Conservation (phyloP, 2,888 invertebrate species). For the Eledone cirrhosa region DNA sequence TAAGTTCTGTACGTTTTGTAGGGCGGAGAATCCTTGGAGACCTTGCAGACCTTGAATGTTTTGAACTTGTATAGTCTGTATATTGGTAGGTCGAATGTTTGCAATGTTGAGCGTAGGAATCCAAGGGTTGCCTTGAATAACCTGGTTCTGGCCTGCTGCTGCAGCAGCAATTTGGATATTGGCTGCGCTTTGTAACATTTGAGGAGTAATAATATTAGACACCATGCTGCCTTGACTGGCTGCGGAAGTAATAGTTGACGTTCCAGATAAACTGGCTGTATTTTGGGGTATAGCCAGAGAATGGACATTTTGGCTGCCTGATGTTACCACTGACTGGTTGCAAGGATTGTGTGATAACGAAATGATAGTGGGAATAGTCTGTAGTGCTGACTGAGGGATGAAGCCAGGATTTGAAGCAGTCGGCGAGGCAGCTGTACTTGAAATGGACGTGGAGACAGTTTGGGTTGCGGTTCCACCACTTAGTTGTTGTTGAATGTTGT, state of each 20-base stretch:
- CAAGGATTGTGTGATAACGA: constrained; percentile 44
- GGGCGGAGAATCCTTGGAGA: constrained; percentile 43
- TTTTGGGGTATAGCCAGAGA: constrained; percentile 42
- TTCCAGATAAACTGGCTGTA: constrained; percentile 43
- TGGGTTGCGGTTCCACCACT: constrained; percentile 8
- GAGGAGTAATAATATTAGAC: constrained; percentile 42
- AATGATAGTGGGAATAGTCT: constrained; percentile 43
- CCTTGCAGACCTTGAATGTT: constrained; percentile 54
- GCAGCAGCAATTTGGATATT: constrained; percentile 45
- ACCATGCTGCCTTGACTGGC: constrained; percentile 42
- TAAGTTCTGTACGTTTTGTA: constrained; percentile 48
- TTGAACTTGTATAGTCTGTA: constrained; percentile 55
- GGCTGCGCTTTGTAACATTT: constrained; percentile 48
- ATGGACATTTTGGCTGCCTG: constrained; percentile 37
- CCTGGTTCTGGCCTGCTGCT: constrained; percentile 46
- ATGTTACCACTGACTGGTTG: constrained; percentile 33
- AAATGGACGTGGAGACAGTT: neutral
- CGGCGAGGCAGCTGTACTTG: constrained; percentile 17
- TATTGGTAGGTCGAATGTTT: constrained; percentile 43
- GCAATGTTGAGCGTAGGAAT: constrained; percentile 49
- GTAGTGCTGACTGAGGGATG: constrained; percentile 29
- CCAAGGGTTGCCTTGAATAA: constrained; percentile 49
- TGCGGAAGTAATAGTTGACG: constrained; percentile 42
- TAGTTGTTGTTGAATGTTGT: constrained; percentile 20
- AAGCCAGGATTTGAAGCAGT: constrained; percentile 28